Evolutionary conservation across 2,113 vertebrate species (phyloP), one percentile per base, ranked within the genome.

Genomic region (Hymenochirus boettgeri): DNA sequence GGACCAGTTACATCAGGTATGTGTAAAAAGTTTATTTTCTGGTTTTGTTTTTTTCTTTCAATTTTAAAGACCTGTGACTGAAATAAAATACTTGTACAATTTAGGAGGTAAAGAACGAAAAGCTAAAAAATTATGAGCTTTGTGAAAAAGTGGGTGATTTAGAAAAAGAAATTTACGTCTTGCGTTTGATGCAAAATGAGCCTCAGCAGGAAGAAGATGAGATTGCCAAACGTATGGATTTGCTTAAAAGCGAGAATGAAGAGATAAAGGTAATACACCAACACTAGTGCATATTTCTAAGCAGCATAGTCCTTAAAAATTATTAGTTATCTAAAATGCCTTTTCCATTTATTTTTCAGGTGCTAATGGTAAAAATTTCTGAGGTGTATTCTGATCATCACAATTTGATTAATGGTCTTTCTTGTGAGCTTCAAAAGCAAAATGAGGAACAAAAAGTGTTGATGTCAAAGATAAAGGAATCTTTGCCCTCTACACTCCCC

Each of bases 301-400:
- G n/a, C n/a, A n/a, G n/a, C n/a, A n/a, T n/a, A n/a, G n/a, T n/a
- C n/a, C n/a, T n/a, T n/a, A 35, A 13, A 3, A 35, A 35, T 12
- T 33, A 33, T 7, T 31, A 9, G 10, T 35, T 35, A 35, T 35
- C 33, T 11, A 35, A 35, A 35, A 13, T 35, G 4, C 2, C 33
- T 12, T 11, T 35, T 7, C 15, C 3, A 35, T 31, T 13, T 35
- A 35, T 35, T 35, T 35, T 42, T 54, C 74, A 90, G 88, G 79
- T 79, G n/a, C 77, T 82, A 33, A 76, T 86, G 48, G 77, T 79
- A 57, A 81, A 71, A 73, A 83, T 86, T 22, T 65, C 42, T 39
- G 69, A 29, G 2, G 31, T 62, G 75, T 39, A 58, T 65, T 27
- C 18, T 26, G 33, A 45, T 71, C 26, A 70, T 1, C 72, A 69